Conservation (phyloP, 2,797 vertebrate species). For the Pagetopsis macropterus region DNA sequence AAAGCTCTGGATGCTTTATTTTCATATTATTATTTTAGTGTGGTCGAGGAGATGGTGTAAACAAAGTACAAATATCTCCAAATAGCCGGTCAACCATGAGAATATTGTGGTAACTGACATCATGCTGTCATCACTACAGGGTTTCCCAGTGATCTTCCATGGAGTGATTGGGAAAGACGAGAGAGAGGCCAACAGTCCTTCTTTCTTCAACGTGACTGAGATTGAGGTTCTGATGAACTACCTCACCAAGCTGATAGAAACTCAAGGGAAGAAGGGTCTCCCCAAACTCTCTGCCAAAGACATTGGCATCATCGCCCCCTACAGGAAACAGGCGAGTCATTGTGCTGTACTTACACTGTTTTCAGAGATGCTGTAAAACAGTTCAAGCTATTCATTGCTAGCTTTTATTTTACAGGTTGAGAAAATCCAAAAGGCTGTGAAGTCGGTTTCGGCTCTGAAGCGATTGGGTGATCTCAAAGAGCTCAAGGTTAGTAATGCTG, state of each 20-base stretch:
- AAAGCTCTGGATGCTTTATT: not conserved
- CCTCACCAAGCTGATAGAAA: constrained; percentile 85
- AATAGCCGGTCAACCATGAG: not conserved
- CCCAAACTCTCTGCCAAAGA: constrained; percentile 83
- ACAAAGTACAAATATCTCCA: not conserved
- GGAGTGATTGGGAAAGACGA: constrained; percentile 92
- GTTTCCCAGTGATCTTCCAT: constrained; percentile 93
- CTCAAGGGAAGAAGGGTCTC: constrained; percentile 84
- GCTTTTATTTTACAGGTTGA: constrained; percentile 84
- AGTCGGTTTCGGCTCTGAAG: constrained; percentile 70
- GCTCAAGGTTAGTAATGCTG: constrained; percentile 82
- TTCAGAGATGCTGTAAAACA: not conserved
- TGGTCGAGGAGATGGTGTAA: not conserved
- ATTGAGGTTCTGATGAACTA: constrained; percentile 87
- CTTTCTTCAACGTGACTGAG: constrained; percentile 93
- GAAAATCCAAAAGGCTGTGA: constrained; percentile 90
- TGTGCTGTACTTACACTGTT: not conserved
- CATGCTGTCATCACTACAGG: constrained; percentile 71
- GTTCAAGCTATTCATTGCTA: not conserved
- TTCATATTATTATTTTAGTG: not conserved
- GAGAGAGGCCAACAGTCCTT: constrained; percentile 91
- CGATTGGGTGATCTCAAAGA: constrained; percentile 83
- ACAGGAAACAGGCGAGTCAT: constrained; percentile 91
- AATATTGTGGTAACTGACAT: not conserved
- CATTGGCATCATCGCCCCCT: constrained; percentile 92